Conservation (phyloP, 2,113 vertebrate species). For the Malurus melanocephalus region DNA sequence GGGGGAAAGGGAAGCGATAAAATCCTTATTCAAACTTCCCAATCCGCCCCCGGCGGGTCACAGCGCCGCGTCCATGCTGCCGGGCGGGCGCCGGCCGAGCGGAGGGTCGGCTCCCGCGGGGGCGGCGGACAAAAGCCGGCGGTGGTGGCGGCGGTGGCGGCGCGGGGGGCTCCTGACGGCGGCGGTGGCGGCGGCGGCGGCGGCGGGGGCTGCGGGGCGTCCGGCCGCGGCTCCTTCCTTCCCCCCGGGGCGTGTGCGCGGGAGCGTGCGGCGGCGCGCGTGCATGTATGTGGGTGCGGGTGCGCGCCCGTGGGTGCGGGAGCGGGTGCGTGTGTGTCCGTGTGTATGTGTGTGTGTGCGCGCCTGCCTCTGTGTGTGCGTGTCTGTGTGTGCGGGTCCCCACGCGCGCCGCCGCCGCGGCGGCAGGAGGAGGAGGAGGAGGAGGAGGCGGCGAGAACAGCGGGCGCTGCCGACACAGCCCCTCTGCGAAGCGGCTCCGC, state of each 20-base stretch:
- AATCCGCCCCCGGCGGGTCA: slow-evolving; percentile 5
- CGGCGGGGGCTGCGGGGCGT: no score
- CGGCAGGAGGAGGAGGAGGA: background rate
- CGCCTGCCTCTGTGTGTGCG: background rate
- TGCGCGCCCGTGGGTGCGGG: background rate
- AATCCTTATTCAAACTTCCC: slow-evolving; percentile 15
- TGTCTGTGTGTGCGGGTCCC: background rate
- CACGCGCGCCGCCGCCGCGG: slow-evolving; percentile 8
- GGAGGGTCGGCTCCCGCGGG: no score
- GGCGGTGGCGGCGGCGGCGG: no score
- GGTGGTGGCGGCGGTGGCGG: no score
- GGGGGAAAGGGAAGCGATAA: background rate
- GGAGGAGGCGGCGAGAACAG: background rate
- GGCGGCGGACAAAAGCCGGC: no score
- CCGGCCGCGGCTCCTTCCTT: background rate
- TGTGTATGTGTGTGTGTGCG: background rate
- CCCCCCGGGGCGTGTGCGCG: slow-evolving; percentile 9
- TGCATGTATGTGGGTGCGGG: slow-evolving; percentile 5
- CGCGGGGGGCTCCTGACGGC: no score
- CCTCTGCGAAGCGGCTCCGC: background rate
- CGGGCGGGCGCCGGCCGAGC: background rate
- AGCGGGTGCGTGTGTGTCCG: background rate
- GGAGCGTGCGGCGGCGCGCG: slow-evolving; percentile 6
- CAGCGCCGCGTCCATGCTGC: slow-evolving; percentile 44
- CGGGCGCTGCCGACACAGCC: background rate